Conservation (phyloP, 2,113 vertebrate species). For the Deroptyus accipitrinus region DNA sequence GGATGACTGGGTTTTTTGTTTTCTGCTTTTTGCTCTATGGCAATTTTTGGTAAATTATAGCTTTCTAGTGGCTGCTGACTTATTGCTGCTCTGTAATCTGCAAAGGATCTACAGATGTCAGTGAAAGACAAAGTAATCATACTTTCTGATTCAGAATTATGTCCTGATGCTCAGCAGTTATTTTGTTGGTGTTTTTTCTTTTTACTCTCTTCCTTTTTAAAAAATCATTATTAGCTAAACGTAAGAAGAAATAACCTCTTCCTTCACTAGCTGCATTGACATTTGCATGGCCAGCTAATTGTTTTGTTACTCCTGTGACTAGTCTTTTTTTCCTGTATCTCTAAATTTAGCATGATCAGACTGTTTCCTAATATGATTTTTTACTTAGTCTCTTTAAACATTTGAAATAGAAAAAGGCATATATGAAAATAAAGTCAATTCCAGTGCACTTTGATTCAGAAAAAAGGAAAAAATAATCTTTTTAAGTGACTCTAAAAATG, state of each 20-base stretch:
- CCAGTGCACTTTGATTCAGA: background rate
- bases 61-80: background rate
- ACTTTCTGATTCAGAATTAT: background rate
- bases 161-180: background rate
- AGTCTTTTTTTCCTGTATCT: background rate
- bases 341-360: background rate
- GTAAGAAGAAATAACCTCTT: background rate
- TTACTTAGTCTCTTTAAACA: background rate
- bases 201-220: background rate
- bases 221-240: background rate
- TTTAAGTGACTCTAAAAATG: background rate
- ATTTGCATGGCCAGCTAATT: background rate
- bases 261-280: background rate
- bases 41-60: background rate
- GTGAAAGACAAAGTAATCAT: background rate
- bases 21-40: background rate
- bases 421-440: background rate
- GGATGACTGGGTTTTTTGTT: background rate
- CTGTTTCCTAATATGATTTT: accelerated
- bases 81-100: background rate
- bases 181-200: background rate
- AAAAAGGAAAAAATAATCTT: background rate
- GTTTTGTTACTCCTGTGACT: background rate
- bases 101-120: background rate
- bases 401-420: background rate